A percentile compares a stretch with the other conserved stretches of the same genome.
Evolutionary conservation across 2,888 invertebrate species (phyloP).

Genomic region (Elmis aenea): DNA sequence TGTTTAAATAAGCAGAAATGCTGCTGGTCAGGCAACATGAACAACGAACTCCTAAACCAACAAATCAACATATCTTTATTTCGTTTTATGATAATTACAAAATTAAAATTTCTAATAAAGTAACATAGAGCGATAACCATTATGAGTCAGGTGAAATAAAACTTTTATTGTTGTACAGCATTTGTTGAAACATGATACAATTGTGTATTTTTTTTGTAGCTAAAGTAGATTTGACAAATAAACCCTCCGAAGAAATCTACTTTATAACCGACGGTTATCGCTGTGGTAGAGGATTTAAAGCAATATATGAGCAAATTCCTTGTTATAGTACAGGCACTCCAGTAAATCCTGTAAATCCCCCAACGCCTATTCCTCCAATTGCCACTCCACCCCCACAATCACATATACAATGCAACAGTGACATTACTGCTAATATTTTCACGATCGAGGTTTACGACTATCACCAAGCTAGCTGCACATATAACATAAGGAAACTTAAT

Average conservation of each 20-base stretch:
- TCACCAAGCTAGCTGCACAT: conserved; percentile 24
- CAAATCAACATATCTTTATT: too few species aligned
- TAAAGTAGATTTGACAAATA: conserved; percentile 35
- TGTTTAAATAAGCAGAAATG: too few species aligned
- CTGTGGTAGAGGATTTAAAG: conserved; percentile 46
- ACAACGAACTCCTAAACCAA: too few species aligned
- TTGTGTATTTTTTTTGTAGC: conserved; percentile 30
- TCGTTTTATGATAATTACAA: too few species aligned
- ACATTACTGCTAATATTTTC: conserved; percentile 31
- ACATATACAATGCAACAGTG: conserved; percentile 26
- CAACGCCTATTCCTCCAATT: conserved; percentile 9
- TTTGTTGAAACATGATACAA: too few species aligned
- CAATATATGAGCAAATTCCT: conserved; percentile 44
- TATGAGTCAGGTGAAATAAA: too few species aligned
- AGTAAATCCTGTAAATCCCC: conserved; percentile 5
- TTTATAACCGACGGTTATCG: conserved; percentile 42
- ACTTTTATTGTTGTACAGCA: too few species aligned
- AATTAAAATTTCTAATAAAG: too few species aligned
- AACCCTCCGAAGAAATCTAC: conserved; percentile 37
- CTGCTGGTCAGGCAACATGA: too few species aligned
- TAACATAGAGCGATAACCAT: too few species aligned
- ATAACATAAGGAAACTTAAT: conserved; percentile 20
- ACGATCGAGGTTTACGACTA: conserved; percentile 31
- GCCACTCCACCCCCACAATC: conserved; percentile 5
- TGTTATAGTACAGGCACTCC: conserved; percentile 25